Percentiles rank a stretch among this genome's conserved stretches.
Evolutionary conservation across 2,797 vertebrate species (phyloP).

Genomic region (Coccyzus lansbergi): DNA sequence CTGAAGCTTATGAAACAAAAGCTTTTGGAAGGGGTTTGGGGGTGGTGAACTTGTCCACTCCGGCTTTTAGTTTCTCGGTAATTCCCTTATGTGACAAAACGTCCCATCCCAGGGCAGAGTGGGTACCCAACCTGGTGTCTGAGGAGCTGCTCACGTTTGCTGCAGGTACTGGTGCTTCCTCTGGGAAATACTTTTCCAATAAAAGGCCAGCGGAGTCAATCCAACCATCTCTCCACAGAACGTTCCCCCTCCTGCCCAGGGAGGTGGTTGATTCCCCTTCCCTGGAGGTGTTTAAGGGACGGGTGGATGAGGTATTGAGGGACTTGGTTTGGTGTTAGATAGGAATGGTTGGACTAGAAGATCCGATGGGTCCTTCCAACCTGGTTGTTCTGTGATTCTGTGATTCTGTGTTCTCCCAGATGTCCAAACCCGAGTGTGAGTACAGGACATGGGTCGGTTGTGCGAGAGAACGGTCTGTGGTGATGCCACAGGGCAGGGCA

Average conservation of each 20-base stretch:
- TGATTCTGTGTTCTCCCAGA: neutral
- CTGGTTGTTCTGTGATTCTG: too few species aligned
- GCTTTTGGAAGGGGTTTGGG: neutral
- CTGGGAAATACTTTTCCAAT: neutral
- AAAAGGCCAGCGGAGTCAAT: neutral
- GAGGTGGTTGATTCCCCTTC: too few species aligned
- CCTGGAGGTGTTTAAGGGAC: too few species aligned
- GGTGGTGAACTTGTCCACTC: neutral
- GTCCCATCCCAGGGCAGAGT: accelerated
- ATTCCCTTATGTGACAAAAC: neutral
- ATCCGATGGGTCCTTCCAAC: too few species aligned
- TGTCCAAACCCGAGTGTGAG: neutral
- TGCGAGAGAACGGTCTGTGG: neutral
- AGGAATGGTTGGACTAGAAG: too few species aligned
- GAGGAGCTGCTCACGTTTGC: neutral
- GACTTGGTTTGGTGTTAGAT: too few species aligned
- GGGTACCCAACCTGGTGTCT: neutral
- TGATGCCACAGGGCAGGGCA: constrained; percentile 4
- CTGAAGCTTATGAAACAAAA: neutral
- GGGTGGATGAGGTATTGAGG: too few species aligned
- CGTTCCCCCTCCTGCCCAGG: neutral
- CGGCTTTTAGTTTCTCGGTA: neutral
- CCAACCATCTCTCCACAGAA: neutral
- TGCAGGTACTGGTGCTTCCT: neutral
- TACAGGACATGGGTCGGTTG: neutral